Conservation (phyloP, 2,888 invertebrate species). For the Rhabditoides inermis region DNA sequence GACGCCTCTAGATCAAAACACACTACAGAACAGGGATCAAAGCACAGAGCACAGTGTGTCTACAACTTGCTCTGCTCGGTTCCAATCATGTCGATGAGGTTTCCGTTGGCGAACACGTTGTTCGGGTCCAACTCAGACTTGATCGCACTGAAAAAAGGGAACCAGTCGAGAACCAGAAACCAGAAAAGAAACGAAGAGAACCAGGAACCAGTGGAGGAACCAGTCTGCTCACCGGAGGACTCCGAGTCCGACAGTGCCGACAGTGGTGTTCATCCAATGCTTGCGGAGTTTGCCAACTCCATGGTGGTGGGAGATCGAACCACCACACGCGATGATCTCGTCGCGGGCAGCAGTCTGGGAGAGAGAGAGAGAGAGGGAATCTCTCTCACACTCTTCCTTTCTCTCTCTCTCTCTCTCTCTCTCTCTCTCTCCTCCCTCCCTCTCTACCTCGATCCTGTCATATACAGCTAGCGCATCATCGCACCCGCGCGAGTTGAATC, state of each 20-base stretch:
- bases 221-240: no score
- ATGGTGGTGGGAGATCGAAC: slow-evolving; percentile 90
- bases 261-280: slow-evolving; percentile 75
- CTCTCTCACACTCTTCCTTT: neutral
- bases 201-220: no score
- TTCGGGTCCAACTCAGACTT: slow-evolving; percentile 74
- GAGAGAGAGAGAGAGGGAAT: neutral
- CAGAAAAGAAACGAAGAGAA: neutral
- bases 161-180: no score
- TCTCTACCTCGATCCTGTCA: slow-evolving; percentile 70
- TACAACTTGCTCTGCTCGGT: no score
- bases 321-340: slow-evolving; percentile 80
- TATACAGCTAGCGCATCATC: slow-evolving; percentile 70
- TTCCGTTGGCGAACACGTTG: slow-evolving; percentile 84
- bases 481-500: slow-evolving; percentile 65
- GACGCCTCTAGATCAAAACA: no score
- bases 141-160: no score
- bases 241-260: slow-evolving; percentile 72
- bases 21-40: no score
- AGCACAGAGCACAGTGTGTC: no score
- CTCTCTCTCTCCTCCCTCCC: neutral
- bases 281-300: slow-evolving; percentile 71
- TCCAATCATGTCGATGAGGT: slow-evolving; percentile 60
- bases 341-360: slow-evolving; percentile 69
- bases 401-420: neutral